Evolutionary conservation across 2,797 vertebrate genomes (phyloP).

Genomic region (Labroides dimidiatus): DNA sequence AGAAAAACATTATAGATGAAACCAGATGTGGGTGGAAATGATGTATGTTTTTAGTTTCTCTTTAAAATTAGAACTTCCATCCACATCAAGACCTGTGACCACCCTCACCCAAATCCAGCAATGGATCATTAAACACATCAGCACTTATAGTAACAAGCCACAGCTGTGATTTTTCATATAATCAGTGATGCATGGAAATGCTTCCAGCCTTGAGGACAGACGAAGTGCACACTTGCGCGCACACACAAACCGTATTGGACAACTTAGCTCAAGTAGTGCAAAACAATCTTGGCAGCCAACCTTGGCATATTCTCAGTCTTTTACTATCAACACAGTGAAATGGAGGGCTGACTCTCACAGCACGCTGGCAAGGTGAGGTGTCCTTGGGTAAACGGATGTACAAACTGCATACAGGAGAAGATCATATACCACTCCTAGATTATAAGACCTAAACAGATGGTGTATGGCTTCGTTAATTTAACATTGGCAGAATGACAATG

Average conservation of each 20-base stretch:
- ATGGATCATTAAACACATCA: slow-evolving; percentile 74
- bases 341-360: slow-evolving; percentile 57
- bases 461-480: slow-evolving; percentile 60
- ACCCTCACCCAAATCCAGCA: slow-evolving; percentile 62
- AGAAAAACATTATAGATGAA: slow-evolving; percentile 28
- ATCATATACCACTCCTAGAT: slow-evolving; percentile 40
- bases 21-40: slow-evolving; percentile 51
- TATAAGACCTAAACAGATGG: slow-evolving; percentile 62
- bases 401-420: slow-evolving; percentile 53
- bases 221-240: slow-evolving; percentile 26
- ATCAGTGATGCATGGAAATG: slow-evolving; percentile 69
- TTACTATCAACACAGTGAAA: slow-evolving; percentile 74
- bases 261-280: slow-evolving; percentile 78
- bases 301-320: slow-evolving; percentile 70
- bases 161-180: slow-evolving; percentile 75
- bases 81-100: slow-evolving; percentile 49
- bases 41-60: slow-evolving; percentile 57
- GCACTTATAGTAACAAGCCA: slow-evolving; percentile 63
- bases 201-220: slow-evolving; percentile 67
- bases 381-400: slow-evolving; percentile 68
- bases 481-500: slow-evolving; percentile 67
- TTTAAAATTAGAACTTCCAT: slow-evolving; percentile 54
- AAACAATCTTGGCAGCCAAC: slow-evolving; percentile 75
- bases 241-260: slow-evolving; percentile 72
- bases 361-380: slow-evolving; percentile 61